Evolutionary conservation across 2,888 invertebrate genomes (phyloP), one percentile per base, ranked within the genome.

Genomic region (Phymatocera aterrima): DNA sequence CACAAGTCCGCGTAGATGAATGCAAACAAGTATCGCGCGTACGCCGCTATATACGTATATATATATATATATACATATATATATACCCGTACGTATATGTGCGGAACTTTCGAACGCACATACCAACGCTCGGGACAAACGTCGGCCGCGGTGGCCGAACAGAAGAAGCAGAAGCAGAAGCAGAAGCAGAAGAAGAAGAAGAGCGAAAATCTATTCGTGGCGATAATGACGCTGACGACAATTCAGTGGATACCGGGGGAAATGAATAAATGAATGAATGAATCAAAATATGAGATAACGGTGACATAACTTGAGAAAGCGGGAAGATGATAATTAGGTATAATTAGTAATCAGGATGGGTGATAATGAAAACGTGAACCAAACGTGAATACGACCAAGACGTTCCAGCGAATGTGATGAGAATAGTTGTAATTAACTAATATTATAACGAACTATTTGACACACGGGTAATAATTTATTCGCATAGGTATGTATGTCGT

Each of bases 181-280:
- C n/a, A 15, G 65, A 37, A 18, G 6, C n/a, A 61, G 10, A 61
- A 12, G 28, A 10, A 43, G 31, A 68, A n/a, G 24, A 18, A 34
- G 51, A 31, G 43, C 46, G 51, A 51, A 31, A 51, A 75, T 75
- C 75, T 75, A 75, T 75, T 75, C 40, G 43, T 75, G 75, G 57
- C 37, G 37, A 75, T 75, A 75, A 75, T 75, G 75, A 60, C 75
- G 75, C 57, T 37, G 75, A 72, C 72, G 72, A 72, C 72, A 48
- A 72, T 8, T 72, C 51, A 51, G 34, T 18, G 31, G 51, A 15
- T 18, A 24, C n/a, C n/a, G n/a, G n/a, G n/a, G n/a, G 21, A 31
- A 31, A 54, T 6, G 54, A 54, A 6, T n/a, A 18, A n/a, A 54
- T n/a, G 54, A 8, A 18, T n/a, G n/a, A n/a, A n/a, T n/a, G n/a